Evolutionary conservation across 2,113 vertebrate species (phyloP).

Genomic region (Eolophus roseicapilla): DNA sequence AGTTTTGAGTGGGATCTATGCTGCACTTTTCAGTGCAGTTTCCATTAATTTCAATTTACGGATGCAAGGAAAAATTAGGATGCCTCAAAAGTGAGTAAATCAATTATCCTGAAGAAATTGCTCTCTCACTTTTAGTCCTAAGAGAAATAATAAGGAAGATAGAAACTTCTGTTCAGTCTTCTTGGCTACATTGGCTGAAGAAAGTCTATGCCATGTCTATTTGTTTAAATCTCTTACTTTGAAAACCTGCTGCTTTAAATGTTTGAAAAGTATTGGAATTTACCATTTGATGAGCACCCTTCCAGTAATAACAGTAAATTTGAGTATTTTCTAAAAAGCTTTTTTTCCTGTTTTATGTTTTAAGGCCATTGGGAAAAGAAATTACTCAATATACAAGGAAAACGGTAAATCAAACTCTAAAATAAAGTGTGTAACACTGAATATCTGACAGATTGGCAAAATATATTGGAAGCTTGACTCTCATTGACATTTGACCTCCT

Average conservation of each 20-base stretch:
- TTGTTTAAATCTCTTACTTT: not conserved
- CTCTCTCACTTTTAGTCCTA: not conserved
- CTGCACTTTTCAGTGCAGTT: not conserved
- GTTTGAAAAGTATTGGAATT: not conserved
- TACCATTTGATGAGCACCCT: not conserved
- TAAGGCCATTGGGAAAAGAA: not conserved
- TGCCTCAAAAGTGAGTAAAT: not conserved
- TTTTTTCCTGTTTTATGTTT: not conserved
- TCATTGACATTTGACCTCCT: not conserved
- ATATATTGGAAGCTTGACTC: not conserved
- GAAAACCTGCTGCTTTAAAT: not conserved
- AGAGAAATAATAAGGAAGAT: not conserved
- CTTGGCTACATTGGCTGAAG: not conserved
- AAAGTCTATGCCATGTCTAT: not conserved
- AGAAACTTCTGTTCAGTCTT: not conserved
- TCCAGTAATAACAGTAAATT: not conserved
- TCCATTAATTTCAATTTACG: not conserved
- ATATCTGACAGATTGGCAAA: not conserved
- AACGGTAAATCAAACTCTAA: constrained; percentile 10
- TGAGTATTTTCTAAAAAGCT: not conserved
- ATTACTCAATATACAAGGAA: not conserved
- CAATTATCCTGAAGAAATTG: not conserved
- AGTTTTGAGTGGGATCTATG: not conserved
- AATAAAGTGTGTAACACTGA: not conserved
- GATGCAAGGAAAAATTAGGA: not conserved